Evolutionary conservation across 2,888 invertebrate genomes (phyloP).

Genomic region (Coenonympha arcania): DNA sequence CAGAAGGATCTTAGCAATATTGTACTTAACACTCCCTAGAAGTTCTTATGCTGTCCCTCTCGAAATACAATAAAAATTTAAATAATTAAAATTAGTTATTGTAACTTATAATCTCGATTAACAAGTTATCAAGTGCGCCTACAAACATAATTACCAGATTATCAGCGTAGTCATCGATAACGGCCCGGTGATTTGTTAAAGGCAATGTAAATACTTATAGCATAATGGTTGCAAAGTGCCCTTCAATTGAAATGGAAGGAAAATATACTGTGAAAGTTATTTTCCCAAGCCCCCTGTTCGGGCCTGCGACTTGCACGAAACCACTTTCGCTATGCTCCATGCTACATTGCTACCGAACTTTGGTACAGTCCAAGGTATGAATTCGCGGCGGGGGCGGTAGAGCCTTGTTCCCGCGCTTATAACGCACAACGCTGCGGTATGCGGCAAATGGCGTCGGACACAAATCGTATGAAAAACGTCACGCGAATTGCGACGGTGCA

Average conservation of each 20-base stretch:
- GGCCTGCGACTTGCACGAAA: slow-evolving; percentile 52
- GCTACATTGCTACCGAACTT: slow-evolving; percentile 48
- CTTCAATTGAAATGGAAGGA: slow-evolving; percentile 52
- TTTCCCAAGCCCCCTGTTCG: slow-evolving; percentile 53
- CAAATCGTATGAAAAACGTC: too few species aligned
- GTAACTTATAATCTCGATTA: not conserved
- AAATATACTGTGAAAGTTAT: slow-evolving; percentile 71
- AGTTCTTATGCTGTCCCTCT: too few species aligned
- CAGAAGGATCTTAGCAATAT: too few species aligned
- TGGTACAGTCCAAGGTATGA: slow-evolving; percentile 36
- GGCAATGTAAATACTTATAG: slow-evolving; percentile 12
- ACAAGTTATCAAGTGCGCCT: not conserved
- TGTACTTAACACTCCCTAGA: too few species aligned
- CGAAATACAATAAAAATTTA: not conserved
- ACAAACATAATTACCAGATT: slow-evolving; percentile 2
- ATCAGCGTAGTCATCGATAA: slow-evolving; percentile 2
- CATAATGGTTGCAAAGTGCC: slow-evolving; percentile 27
- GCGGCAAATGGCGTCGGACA: too few species aligned
- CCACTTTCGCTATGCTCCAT: slow-evolving; percentile 63
- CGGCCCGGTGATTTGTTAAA: not conserved
- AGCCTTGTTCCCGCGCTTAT: too few species aligned
- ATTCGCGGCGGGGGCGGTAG: slow-evolving; percentile 18
- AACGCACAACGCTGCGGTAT: too few species aligned
- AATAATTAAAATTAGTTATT: not conserved
- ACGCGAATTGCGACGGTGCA: too few species aligned